A percentile compares a stretch with the other conserved stretches of the same genome.
Evolutionary conservation across 2,113 vertebrate genomes (phyloP).

Genomic region (Trematomus loennbergii): DNA sequence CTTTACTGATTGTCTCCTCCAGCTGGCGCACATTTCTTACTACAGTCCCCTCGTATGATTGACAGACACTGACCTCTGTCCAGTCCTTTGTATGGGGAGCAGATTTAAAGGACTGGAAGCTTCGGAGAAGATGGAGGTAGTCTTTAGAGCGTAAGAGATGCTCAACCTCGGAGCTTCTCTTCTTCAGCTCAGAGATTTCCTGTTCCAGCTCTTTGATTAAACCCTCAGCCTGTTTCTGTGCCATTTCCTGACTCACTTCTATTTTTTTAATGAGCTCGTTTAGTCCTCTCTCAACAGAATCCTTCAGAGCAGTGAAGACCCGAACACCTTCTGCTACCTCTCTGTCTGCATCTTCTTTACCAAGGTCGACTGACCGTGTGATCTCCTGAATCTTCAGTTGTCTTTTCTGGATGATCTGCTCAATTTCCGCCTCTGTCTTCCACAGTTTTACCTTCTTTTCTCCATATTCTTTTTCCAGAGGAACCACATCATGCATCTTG

Average conservation of each 20-base stretch:
- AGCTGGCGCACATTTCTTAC: too few species aligned
- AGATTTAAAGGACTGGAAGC: too few species aligned
- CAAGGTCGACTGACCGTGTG: neutral
- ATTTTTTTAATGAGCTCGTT: neutral
- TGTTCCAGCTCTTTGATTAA: neutral
- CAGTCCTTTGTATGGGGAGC: too few species aligned
- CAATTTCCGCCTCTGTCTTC: neutral
- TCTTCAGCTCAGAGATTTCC: too few species aligned
- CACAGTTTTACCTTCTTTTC: neutral
- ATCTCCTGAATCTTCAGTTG: constrained; percentile 4
- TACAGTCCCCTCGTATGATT: too few species aligned
- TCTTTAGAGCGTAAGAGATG: neutral
- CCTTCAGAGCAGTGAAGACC: constrained; percentile 7
- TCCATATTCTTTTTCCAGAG: neutral
- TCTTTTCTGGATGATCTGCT: constrained; percentile 9
- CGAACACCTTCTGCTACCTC: neutral
- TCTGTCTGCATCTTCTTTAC: constrained; percentile 1
- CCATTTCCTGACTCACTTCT: neutral
- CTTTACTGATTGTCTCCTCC: too few species aligned
- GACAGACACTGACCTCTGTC: too few species aligned
- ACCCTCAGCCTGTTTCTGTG: neutral
- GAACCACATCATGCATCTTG: too few species aligned
- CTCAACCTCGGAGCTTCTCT: neutral
- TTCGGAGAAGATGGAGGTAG: neutral
- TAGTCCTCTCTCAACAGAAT: neutral